These are phyloP conservation scores for Tiphia femorata DNA, from an alignment of 2,888 invertebrate genomes.

Conservation along the genomic window DNA sequence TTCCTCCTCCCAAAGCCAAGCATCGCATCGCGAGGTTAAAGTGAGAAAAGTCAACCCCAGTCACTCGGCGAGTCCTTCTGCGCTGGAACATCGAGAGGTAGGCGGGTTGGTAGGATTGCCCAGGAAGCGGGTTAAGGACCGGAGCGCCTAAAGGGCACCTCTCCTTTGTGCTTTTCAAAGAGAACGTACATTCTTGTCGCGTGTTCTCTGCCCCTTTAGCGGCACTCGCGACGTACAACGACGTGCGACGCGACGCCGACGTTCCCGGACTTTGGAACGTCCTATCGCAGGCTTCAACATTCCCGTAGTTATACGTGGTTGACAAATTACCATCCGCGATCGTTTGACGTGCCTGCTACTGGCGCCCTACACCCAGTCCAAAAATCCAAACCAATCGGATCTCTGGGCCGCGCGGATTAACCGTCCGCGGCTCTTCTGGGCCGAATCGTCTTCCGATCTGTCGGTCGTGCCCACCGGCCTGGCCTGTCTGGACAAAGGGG, in stretches of 20 bases:
- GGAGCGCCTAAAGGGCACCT: conserved; percentile 11
- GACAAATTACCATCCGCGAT: too few species aligned
- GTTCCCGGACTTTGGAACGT: not conserved
- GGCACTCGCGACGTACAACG: not conserved
- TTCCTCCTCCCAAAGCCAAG: conserved; percentile 61
- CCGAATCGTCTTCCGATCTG: too few species aligned
- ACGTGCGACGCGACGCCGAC: too few species aligned
- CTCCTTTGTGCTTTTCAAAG: conserved; percentile 12
- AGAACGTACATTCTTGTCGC: not conserved
- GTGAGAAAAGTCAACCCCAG: conserved; percentile 69
- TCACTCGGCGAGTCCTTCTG: conserved; percentile 62
- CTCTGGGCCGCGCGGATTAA: not conserved
- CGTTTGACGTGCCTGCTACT: too few species aligned
- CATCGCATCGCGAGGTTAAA: conserved; percentile 68
- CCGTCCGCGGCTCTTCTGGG: not conserved
- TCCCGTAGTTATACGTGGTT: too few species aligned
- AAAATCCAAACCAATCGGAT: not conserved
- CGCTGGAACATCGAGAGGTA: conserved; percentile 51
- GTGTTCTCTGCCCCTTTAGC: not conserved
- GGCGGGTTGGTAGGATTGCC: conserved; percentile 39
- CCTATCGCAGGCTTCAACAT: not conserved
- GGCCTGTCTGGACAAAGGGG: not conserved
- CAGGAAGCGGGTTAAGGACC: conserved; percentile 49
- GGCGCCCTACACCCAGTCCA: too few species aligned
- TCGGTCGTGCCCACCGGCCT: too few species aligned